phyloP scores from a whole-genome alignment of 2,113 vertebrate species.

The Halichoerus grypus region DNA sequence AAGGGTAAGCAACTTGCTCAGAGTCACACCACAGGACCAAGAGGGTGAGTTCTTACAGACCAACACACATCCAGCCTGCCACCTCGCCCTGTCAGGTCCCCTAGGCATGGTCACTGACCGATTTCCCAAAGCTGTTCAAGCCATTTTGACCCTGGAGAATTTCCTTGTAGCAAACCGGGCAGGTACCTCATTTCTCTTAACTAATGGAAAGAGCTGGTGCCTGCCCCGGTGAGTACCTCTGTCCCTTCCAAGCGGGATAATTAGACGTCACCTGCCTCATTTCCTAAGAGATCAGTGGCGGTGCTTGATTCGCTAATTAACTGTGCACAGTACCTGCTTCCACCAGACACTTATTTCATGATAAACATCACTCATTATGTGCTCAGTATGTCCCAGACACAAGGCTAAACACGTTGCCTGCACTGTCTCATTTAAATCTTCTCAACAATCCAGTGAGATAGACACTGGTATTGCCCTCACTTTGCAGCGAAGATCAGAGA shows the following conservation, averaged over 20 bases:
- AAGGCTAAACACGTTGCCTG: fast-evolving
- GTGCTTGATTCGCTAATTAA: slow-evolving; percentile 7
- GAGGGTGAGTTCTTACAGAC: fast-evolving
- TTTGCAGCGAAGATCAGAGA: fast-evolving
- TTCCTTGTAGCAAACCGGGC: neutral
- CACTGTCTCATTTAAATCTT: fast-evolving
- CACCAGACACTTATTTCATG: neutral
- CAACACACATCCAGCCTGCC: fast-evolving
- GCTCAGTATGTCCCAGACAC: neutral
- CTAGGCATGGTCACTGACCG: neutral
- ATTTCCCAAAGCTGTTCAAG: too few relatives aligned
- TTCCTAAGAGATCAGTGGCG: neutral
- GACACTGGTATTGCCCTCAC: fast-evolving
- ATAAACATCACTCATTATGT: neutral
- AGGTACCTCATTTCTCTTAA: neutral
- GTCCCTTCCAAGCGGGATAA: neutral
- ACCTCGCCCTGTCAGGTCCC: fast-evolving
- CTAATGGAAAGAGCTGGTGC: neutral
- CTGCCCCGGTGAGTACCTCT: fast-evolving
- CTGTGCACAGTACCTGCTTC: neutral
- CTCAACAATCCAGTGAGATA: fast-evolving
- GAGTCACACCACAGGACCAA: neutral
- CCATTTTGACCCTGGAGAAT: neutral
- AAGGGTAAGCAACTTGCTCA: fast-evolving
- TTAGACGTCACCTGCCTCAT: slow-evolving; percentile 33